Evolutionary conservation across 2,113 vertebrate genomes (phyloP), one percentile per base, ranked within the genome.

Genomic region (Grus americana): DNA sequence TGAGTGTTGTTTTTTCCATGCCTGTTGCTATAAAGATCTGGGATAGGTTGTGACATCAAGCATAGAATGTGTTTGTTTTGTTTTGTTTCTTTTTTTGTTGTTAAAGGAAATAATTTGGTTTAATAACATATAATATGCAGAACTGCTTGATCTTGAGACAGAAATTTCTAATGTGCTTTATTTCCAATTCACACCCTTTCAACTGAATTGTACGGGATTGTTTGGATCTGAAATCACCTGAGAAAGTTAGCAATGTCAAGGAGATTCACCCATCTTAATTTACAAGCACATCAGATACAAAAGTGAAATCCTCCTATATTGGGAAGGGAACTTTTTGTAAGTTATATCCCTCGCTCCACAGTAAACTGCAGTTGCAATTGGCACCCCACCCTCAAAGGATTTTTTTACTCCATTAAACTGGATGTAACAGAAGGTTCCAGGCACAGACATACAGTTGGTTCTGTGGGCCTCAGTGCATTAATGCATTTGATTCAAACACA

Each of bases 401-500:
- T 73, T 71, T 73, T 78, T 72, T 27, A n/a, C 62, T 75, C 73
- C 68, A 62, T 73, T 96, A 97, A 92, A 83, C 62, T 71, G 71
- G 20, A 54, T 85, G 63, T 67, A 89, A 76, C 72, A 94, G 79
- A 94, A 90, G 71, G 78, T 95, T 85, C 30, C 57, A 93, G 79
- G 36, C 50, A 52, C 76, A 83, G 62, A 36, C 21, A 73, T 19
- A n/a, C 10, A 57, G 36, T 68, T 79, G 59, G 54, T 85, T 90
- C 63, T 72, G 26, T 80, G 95, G 90, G 81, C 62, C 87, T 96
- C 63, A 44, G 75, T 91, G 85, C 67, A 4, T 96, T 96, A 93
- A 90, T 75, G 86, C 79, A 32, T 96, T 97, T 97, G 93, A 94
- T 97, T 96, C 88, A 95, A 92, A 93, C 87, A 32, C 91, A 93